Evolutionary conservation across 2,888 invertebrate genomes (phyloP), one percentile per base, ranked within the genome.

Genomic region (Agonopterix subpropinquella): DNA sequence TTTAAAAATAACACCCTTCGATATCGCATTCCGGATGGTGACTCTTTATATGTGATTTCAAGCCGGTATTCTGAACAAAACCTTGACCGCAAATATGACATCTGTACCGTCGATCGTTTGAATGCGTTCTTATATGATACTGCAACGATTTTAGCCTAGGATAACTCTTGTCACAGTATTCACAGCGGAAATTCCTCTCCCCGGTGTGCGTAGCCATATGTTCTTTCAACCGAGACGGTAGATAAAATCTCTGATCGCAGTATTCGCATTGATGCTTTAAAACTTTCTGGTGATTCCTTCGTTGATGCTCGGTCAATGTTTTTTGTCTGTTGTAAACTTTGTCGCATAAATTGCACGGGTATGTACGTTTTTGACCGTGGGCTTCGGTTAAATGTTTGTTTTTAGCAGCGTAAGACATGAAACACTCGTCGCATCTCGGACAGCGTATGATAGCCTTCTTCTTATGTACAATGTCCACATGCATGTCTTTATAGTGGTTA

Each of bases 141-240:
- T 90, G 91, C 35, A 92, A 57, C 0, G 91, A 90, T 39, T 90
- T 91, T 4, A 90, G 70, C 47, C 91, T 80, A 0, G 91, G 91
- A 61, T 92, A 92, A 11, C 88, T 88, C 54, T 91, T 92, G 2
- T 90, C 90, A 61, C 92, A 92, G 42, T 89, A 80, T 35, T 89
- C 88, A 59, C 92, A 92, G 2, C 89, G 69, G 55, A 89, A 91
- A n/a, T 89, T 86, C 55, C 89, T 81, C 41, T 90, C 90, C 0
- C 89, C 86, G 0, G 90, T 90, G 49, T 91, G 91, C 0, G 85
- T 83, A 0, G 87, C 85, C 77, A 89, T 89, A 47, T 90, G 90
- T 8, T 90, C 80, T 36, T 83, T 83, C 47, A 89, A 64, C 1
- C 83, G 55, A 0, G 85, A 82, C 0, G 89, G 89, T 0, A 86